Evolutionary conservation across 2,888 invertebrate species (phyloP), one percentile per base, ranked within the genome.

Genomic region (Oegoconia quadripuncta): DNA sequence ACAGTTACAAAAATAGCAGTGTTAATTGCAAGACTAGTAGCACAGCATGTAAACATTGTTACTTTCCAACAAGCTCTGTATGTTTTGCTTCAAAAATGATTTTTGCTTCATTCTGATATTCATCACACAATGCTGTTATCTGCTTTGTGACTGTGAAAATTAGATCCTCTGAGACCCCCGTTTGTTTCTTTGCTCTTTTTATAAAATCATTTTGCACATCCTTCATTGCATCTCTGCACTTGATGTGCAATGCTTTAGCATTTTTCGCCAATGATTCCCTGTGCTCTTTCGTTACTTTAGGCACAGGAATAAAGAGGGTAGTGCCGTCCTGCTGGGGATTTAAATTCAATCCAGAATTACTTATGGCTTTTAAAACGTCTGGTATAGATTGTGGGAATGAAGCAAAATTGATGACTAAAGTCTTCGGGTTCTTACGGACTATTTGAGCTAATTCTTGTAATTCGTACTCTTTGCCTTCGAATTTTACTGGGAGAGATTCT

Each of bases 311-410:
- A 74, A 91, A 97, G 32, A 98, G 76, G 1, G 94, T 95, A 1
- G 96, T 97, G 14, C 97, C 97, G 68, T 98, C 98, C 74, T 97
- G 97, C 69, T 98, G 97, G 0, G 97, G 97, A 82, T 96, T 97
- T 38, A 98, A 81, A 74, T 97, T 97, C 89, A 98, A 91, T 7
- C 97, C 97, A 42, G 96, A 96, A 23, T 90, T 90, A 37, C 89
- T 78, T 32, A 98, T 90, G 1, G 95, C 92, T 63, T 92, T 91
- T 17, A 97, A 57, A 4, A 93, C 94, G 48, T 91, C 89, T 6
- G 95, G 94, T 58, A 96, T 93, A 6, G 93, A 94, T 89, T 96
- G 95, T 0, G 98, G 97, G 73, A 96, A 95, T 0, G 92, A 89
- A 34, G 92, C 81, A 89, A 96, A 92, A 72, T 97, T 95, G 8